phyloP scores from a whole-genome alignment of 92 coral and sea anemone genomes.

The Muricea muricata region DNA sequence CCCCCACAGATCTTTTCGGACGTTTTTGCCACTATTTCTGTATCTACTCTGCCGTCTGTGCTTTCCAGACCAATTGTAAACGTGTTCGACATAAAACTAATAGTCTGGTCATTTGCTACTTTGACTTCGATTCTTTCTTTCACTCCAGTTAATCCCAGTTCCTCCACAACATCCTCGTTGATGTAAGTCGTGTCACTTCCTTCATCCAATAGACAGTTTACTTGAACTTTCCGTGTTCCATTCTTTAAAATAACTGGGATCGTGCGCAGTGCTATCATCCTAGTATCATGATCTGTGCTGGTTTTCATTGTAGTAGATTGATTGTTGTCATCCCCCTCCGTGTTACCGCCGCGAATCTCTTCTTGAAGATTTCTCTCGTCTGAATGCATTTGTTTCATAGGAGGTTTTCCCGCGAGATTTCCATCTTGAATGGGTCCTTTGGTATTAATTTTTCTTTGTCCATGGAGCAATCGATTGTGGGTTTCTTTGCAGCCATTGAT shows the following conservation, averaged over 20 bases:
- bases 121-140: slow-evolving; percentile 40
- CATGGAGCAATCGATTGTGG: slow-evolving; percentile 32
- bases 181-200: slow-evolving; percentile 66
- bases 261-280: slow-evolving; percentile 44
- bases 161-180: slow-evolving; percentile 70
- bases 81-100: slow-evolving; percentile 33
- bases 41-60: slow-evolving; percentile 61
- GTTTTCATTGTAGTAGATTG: not conserved
- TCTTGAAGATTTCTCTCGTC: not conserved
- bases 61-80: slow-evolving; percentile 65
- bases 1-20: slow-evolving; percentile 68
- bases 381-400: not conserved
- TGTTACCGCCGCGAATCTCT: not conserved
- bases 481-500: slow-evolving; percentile 40
- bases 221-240: slow-evolving; percentile 45
- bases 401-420: not conserved
- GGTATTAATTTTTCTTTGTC: not conserved
- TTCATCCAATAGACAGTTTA: slow-evolving; percentile 66
- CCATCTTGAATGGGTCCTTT: not conserved
- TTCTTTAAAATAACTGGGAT: slow-evolving; percentile 56
- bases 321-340: not conserved
- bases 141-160: slow-evolving; percentile 50
- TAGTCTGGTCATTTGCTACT: slow-evolving; percentile 61
- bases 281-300: slow-evolving; percentile 33
- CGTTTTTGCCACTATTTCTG: slow-evolving; percentile 56